These are phyloP conservation scores for Callimorpha dominula DNA, from an alignment of 2,888 invertebrate genomes.

Conservation along the genomic window DNA sequence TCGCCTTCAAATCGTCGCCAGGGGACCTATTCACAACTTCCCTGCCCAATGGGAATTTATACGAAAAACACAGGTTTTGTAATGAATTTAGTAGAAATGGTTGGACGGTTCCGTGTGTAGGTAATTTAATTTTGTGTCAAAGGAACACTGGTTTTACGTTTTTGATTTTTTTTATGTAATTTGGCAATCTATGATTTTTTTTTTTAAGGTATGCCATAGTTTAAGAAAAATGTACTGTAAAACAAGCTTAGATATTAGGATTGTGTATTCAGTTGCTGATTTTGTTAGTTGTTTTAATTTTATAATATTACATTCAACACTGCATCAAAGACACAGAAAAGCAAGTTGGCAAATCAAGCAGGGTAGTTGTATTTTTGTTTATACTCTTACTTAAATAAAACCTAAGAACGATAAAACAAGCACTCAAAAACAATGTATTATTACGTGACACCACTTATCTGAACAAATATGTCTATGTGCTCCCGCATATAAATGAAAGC, in stretches of 20 bases:
- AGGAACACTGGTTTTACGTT: background rate
- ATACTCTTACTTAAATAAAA: background rate
- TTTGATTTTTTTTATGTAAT: background rate
- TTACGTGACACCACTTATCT: conserved; percentile 45
- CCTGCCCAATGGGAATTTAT: conserved; percentile 7
- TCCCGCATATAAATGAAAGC: conserved; percentile 67
- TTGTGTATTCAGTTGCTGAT: background rate
- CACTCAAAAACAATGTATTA: conserved; percentile 10
- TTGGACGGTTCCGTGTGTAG: background rate
- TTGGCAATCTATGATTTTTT: background rate
- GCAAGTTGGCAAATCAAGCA: too few relatives aligned
- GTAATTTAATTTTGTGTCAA: background rate
- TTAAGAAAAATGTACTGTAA: background rate
- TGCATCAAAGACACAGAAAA: too few relatives aligned
- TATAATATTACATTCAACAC: too few relatives aligned
- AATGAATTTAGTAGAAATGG: conserved; percentile 18
- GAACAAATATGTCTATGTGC: conserved; percentile 58
- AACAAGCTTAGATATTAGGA: background rate
- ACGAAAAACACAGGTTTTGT: conserved; percentile 24
- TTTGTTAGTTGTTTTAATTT: too few relatives aligned
- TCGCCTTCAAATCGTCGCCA: conserved; percentile 22
- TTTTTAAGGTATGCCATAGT: background rate
- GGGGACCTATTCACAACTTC: conserved; percentile 33
- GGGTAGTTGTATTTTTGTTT: background rate
- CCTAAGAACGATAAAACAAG: conserved; percentile 3